These are phyloP conservation scores for Gallinago media DNA, from an alignment of 2,113 vertebrate genomes.

Conservation along the genomic window DNA sequence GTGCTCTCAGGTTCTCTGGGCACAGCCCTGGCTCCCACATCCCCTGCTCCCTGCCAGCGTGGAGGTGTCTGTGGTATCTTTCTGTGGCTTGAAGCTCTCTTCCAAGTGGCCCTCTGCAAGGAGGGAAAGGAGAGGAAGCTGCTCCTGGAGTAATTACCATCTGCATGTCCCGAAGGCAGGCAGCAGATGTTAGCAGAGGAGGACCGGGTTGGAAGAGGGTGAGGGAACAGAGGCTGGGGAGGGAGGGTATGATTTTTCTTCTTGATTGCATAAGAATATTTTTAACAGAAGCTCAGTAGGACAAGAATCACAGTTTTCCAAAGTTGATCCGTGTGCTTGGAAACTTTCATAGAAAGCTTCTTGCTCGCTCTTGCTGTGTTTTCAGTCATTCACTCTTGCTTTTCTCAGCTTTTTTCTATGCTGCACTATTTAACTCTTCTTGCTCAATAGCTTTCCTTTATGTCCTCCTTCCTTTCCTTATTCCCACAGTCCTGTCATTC, in stretches of 20 bases:
- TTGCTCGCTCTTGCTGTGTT: not conserved
- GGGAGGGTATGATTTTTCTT: not conserved
- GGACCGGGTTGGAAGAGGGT: conserved; percentile 58
- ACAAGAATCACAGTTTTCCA: not conserved
- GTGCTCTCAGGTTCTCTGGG: not conserved
- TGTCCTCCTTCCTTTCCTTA: not conserved
- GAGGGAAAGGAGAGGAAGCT: conserved; percentile 82
- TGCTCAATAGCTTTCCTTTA: conserved; percentile 25
- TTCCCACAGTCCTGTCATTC: not conserved
- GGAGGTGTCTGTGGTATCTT: not conserved
- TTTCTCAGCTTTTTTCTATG: not conserved
- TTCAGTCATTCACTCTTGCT: not conserved
- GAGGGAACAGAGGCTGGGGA: not conserved
- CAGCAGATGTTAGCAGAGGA: conserved; percentile 85
- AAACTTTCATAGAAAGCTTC: not conserved
- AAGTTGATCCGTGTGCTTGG: not conserved
- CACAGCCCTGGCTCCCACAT: not conserved
- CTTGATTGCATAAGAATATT: not conserved
- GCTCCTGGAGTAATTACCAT: conserved; percentile 86
- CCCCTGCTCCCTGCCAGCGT: not conserved
- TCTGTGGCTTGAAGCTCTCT: not conserved
- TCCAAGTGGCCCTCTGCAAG: conserved; percentile 67
- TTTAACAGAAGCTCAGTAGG: not conserved
- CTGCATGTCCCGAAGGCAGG: conserved; percentile 85
- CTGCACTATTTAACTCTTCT: not conserved